Percentiles rank a stretch among this genome's conserved stretches.
Evolutionary conservation across 2,113 vertebrate species (phyloP).

Genomic region (cat (Felis catus)): DNA sequence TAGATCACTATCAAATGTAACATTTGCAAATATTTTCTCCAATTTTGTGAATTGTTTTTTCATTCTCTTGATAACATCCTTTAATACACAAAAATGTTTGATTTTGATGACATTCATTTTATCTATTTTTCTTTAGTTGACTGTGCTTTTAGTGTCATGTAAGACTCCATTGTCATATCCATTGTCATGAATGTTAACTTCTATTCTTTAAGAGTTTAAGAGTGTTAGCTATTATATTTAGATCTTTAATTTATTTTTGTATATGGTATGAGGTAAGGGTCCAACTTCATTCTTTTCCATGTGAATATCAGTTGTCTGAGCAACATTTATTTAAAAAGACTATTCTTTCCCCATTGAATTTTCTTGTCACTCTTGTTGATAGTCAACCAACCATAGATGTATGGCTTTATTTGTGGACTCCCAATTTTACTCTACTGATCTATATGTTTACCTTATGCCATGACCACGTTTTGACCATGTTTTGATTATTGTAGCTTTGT

Average conservation of each 20-base stretch:
- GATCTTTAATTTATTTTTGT: neutral
- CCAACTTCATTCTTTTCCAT: neutral
- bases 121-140: neutral
- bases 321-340: neutral
- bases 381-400: neutral
- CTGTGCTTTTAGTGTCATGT: neutral
- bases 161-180: neutral
- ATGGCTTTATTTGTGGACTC: neutral
- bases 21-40: neutral
- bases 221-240: neutral
- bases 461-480: neutral
- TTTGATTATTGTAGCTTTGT: neutral
- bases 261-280: neutral
- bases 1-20: neutral
- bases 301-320: neutral
- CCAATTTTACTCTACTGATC: neutral
- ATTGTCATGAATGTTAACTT: neutral
- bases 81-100: neutral
- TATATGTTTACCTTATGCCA: neutral
- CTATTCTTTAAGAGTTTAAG: neutral
- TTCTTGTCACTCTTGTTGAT: neutral
- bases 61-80: neutral
- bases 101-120: neutral
- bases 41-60: neutral
- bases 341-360: neutral